phyloP scores from a whole-genome alignment of 2,888 invertebrate species.

The Gnatocerus cornutus region DNA sequence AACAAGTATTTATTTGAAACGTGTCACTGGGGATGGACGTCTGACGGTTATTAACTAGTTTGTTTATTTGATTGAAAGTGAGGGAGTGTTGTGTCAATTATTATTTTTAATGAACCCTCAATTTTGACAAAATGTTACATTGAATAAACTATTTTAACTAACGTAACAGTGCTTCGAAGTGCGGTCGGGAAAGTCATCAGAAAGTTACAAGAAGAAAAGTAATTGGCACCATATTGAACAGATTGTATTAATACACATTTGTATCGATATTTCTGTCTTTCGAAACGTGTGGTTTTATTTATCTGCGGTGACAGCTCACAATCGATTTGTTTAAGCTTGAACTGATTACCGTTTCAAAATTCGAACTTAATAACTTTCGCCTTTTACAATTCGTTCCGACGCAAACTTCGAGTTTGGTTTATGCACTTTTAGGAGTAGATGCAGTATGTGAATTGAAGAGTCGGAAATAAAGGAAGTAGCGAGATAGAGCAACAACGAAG shows the following conservation, averaged over 20 bases:
- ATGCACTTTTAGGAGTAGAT: conserved; percentile 44
- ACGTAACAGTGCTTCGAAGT: background rate
- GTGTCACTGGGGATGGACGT: background rate
- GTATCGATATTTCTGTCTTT: conserved; percentile 52
- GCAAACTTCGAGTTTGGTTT: conserved; percentile 7
- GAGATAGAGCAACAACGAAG: conserved; percentile 57
- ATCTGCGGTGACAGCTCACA: conserved; percentile 43
- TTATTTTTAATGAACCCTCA: conserved; percentile 15
- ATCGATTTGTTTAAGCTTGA: conserved; percentile 49
- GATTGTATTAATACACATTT: conserved; percentile 51
- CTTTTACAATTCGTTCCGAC: conserved; percentile 34
- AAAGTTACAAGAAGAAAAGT: conserved; percentile 60
- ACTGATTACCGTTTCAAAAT: conserved; percentile 42
- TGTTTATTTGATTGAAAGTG: background rate
- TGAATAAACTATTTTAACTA: background rate
- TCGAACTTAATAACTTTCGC: conserved; percentile 45
- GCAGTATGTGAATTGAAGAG: conserved; percentile 57
- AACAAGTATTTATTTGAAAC: background rate
- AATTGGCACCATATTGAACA: conserved; percentile 63
- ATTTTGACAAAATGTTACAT: conserved; percentile 9
- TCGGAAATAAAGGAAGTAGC: conserved; percentile 59
- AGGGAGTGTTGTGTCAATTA: conserved; percentile 11
- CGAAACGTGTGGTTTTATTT: conserved; percentile 43
- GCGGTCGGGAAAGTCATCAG: conserved; percentile 47
- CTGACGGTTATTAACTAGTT: background rate